Conservation (phyloP, 2,797 vertebrate genomes). For the Sebastes elongatus region DNA sequence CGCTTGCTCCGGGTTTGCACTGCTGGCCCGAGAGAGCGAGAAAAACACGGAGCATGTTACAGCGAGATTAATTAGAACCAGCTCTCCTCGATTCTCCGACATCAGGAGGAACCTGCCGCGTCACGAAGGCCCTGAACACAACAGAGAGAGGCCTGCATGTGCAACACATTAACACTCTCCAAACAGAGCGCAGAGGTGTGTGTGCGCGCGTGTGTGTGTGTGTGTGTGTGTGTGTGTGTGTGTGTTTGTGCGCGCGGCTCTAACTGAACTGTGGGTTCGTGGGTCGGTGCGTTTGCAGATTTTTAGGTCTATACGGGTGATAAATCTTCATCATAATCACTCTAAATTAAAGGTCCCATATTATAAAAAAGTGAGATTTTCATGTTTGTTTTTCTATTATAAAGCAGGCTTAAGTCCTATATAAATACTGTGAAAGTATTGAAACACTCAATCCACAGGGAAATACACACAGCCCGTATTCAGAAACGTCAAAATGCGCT, state of each 20-base stretch:
- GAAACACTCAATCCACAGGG: no score
- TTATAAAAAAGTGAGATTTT: no score
- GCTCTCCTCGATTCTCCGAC: slow-evolving; percentile 23
- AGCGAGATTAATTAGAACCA: slow-evolving; percentile 72
- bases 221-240: neutral
- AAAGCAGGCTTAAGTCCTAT: no score
- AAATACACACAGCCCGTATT: no score
- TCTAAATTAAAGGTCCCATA: no score
- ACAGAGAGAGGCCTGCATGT: slow-evolving; percentile 60
- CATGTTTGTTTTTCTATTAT: no score
- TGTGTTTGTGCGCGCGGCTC: neutral
- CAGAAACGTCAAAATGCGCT: no score
- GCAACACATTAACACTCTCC: slow-evolving; percentile 77
- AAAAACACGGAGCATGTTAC: slow-evolving; percentile 54
- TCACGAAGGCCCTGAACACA: slow-evolving; percentile 38
- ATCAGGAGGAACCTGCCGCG: slow-evolving; percentile 43
- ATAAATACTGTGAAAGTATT: no score
- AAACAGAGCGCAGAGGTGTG: slow-evolving; percentile 40
- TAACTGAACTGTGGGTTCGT: neutral
- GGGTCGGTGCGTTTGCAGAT: neutral
- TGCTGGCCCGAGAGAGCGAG: slow-evolving; percentile 39
- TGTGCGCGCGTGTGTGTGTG: slow-evolving; percentile 1
- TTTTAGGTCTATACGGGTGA: neutral
- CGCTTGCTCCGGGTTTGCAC: slow-evolving; percentile 46
- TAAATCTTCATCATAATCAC: no score